phyloP scores from a whole-genome alignment of 1,140 invertebrate genomes.

The Olivierus martensii region DNA sequence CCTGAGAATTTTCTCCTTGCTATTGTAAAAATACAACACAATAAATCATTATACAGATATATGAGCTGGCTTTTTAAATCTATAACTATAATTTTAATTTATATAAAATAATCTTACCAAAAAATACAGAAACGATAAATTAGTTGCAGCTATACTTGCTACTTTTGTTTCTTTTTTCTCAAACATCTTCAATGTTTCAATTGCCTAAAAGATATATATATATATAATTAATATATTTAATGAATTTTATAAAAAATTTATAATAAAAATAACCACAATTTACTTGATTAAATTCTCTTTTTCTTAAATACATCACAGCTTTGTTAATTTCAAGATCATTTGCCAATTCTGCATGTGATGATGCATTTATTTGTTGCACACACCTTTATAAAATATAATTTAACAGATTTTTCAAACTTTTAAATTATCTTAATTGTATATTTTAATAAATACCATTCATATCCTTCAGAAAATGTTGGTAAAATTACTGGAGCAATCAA shows the following conservation, averaged over 20 bases:
- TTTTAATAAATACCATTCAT: conserved; percentile 9
- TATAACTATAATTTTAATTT: too few species aligned
- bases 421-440: too few species aligned
- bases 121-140: conserved; percentile 78
- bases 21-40: conserved; percentile 27
- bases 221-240: not conserved
- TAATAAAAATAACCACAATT: too few species aligned
- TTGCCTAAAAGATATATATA: conserved; percentile 34
- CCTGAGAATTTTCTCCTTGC: conserved; percentile 70
- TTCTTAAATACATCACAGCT: conserved; percentile 73
- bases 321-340: conserved; percentile 89
- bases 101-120: conserved; percentile 40
- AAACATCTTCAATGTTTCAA: conserved; percentile 77
- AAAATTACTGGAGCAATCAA: conserved; percentile 78
- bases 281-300: conserved; percentile 58
- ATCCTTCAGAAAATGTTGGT: conserved; percentile 57
- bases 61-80: too few species aligned
- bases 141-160: conserved; percentile 69
- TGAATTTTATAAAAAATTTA: not conserved
- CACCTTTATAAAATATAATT: conserved; percentile 43
- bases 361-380: conserved; percentile 59
- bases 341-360: conserved; percentile 58
- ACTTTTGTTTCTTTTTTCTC: conserved; percentile 74
- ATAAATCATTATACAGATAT: too few species aligned
- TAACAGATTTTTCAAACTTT: conserved; percentile 18